Evolutionary conservation across 2,888 invertebrate species (phyloP), one percentile per base, ranked within the genome.

Genomic region (Phlogophora meticulosa): DNA sequence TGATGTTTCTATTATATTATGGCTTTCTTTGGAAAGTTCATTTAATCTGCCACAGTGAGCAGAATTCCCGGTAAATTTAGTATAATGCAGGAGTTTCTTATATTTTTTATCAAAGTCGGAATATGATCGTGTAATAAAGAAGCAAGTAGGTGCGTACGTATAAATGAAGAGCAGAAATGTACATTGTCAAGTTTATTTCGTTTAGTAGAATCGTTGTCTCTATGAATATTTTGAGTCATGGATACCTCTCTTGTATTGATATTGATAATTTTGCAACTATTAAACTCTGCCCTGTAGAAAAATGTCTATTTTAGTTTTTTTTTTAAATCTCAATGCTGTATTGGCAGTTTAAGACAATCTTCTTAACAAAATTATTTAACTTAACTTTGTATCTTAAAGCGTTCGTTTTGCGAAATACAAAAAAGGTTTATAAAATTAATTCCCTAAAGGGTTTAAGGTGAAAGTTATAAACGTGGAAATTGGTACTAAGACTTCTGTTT

Each of bases 181-280:
- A 45, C 42, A 43, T 76, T 71, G 57, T 58, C 40, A 77, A 49
- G 72, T 62, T 57, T 56, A 63, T 49, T 77, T 72, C 51, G 36
- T 45, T 58, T 48, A 38, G 46, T 46, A 46, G 36, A 22, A 48
- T 58, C 13, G 36, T 28, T 17, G 48, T 61, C 57, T 48, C 43
- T 42, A 22, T 51, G 55, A 46, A 64, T 49, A 52, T 42, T 22
- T n/a, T 74, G 78, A 74, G 58, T 77, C 78, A 74, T 55, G 40
- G 58, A 74, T 77, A 77, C 73, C 72, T 71, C 43, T 52, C 38
- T 32, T 57, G 32, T 46, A 46, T 17, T 51, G 48, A 62, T 57
- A 42, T 28, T 28, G 32, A 48, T 52, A 63, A 52, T 52, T 45
- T 68, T 48, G 62, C 7, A 57, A 73, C 57, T 62, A 43, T 42